These are phyloP conservation scores for Novumbra hubbsi DNA, from an alignment of 2,797 vertebrate genomes.

Conservation along the genomic window DNA sequence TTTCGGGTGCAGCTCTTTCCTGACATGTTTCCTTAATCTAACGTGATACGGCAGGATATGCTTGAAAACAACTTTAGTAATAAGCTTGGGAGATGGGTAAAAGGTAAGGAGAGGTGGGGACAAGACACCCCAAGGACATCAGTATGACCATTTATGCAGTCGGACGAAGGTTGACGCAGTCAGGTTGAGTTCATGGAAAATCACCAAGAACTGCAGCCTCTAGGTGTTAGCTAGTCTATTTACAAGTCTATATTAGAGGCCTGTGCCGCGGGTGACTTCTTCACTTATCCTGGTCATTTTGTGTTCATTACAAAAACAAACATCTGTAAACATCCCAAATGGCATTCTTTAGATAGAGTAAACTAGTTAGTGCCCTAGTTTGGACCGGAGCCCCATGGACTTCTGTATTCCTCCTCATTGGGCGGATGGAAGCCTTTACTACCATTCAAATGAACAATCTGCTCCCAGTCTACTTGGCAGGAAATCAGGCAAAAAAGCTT, in stretches of 20 bases:
- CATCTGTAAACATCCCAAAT: conserved; percentile 13
- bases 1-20: too few relatives aligned
- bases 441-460: conserved; percentile 43
- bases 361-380: background rate
- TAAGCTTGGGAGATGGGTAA: too few relatives aligned
- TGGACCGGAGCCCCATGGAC: background rate
- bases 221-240: background rate
- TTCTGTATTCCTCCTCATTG: conserved; percentile 21
- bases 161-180: background rate
- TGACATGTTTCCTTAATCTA: too few relatives aligned
- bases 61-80: too few relatives aligned
- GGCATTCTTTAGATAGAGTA: background rate
- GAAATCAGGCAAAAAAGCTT: conserved; percentile 4
- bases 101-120: too few relatives aligned
- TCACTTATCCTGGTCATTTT: conserved; percentile 3
- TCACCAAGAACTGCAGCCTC: background rate
- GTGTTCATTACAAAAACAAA: conserved; percentile 43
- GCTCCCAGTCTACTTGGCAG: conserved; percentile 30
- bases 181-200: conserved; percentile 6
- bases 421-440: conserved; percentile 39
- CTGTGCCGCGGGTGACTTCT: background rate
- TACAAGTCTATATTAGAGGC: background rate
- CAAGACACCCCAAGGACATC: too few relatives aligned
- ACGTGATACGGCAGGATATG: too few relatives aligned
- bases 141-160: too few relatives aligned